Conservation (phyloP, 2,888 invertebrate species). For the Callosobruchus maculatus region DNA sequence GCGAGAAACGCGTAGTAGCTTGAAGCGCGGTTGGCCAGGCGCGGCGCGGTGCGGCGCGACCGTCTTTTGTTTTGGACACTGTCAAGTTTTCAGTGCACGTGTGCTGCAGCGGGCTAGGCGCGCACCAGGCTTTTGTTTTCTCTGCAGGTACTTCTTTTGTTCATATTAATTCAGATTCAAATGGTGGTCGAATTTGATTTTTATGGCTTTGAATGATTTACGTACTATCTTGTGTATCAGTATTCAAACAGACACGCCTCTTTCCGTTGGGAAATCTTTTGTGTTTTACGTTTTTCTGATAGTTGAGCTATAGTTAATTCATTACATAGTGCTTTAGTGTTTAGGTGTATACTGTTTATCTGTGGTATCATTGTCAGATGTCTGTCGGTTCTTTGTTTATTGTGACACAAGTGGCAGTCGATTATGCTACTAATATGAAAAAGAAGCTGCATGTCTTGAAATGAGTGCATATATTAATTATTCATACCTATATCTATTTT, state of each 20-base stretch:
- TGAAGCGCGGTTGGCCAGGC: not conserved
- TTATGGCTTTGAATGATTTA: not conserved
- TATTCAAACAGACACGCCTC: slow-evolving; percentile 19
- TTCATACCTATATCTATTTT: no score
- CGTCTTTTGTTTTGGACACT: slow-evolving; percentile 14
- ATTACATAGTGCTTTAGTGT: no score
- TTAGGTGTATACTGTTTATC: no score
- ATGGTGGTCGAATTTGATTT: not conserved
- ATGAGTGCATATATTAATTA: no score
- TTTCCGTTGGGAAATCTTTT: slow-evolving; percentile 19
- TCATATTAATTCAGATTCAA: not conserved
- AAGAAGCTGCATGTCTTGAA: no score
- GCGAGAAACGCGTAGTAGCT: not conserved
- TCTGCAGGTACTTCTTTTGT: slow-evolving; percentile 9
- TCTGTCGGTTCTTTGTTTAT: no score
- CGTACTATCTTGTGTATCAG: slow-evolving; percentile 10
- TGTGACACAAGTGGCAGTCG: no score
- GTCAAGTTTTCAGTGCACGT: slow-evolving; percentile 19
- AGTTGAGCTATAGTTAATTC: slow-evolving; percentile 9
- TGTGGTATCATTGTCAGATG: no score
- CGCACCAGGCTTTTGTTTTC: slow-evolving; percentile 14
- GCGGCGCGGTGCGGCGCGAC: not conserved
- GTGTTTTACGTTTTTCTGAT: slow-evolving; percentile 16
- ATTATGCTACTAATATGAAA: no score
- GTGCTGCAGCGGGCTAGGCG: slow-evolving; percentile 9